Conservation (phyloP, 2,113 vertebrate species). For the Cricetomys ansorgei region DNA sequence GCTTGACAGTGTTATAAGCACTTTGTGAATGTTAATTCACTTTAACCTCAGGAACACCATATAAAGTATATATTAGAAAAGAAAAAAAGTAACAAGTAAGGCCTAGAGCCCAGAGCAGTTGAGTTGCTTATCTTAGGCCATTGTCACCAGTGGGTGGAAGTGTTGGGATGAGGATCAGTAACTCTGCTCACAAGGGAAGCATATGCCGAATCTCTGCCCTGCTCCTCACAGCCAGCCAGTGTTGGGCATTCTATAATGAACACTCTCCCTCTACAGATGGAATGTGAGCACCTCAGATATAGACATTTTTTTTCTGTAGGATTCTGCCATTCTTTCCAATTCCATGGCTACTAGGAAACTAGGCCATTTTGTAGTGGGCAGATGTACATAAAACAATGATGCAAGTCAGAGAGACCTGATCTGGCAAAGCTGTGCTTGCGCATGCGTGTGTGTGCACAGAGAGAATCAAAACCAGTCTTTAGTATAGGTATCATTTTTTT, state of each 20-base stretch:
- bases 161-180: too few species aligned
- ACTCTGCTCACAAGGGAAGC: neutral
- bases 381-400: neutral
- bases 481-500: neutral
- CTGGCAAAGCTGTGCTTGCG: neutral
- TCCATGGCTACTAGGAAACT: neutral
- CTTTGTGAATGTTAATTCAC: neutral
- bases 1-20: neutral
- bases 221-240: neutral
- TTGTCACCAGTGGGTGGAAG: too few species aligned
- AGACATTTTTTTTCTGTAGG: neutral
- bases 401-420: neutral
- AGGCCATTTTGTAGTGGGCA: neutral
- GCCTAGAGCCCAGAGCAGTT: neutral
- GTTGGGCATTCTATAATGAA: neutral
- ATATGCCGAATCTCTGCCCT: neutral
- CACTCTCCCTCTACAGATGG: neutral
- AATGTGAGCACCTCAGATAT: neutral
- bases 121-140: neutral
- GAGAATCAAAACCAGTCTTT: neutral
- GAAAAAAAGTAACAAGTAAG: neutral
- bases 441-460: neutral
- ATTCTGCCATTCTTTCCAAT: neutral
- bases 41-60: neutral
- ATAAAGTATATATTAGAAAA: neutral